These are phyloP conservation scores for Neodiprion fabricii DNA, from an alignment of 1,140 invertebrate species.

Conservation along the genomic window DNA sequence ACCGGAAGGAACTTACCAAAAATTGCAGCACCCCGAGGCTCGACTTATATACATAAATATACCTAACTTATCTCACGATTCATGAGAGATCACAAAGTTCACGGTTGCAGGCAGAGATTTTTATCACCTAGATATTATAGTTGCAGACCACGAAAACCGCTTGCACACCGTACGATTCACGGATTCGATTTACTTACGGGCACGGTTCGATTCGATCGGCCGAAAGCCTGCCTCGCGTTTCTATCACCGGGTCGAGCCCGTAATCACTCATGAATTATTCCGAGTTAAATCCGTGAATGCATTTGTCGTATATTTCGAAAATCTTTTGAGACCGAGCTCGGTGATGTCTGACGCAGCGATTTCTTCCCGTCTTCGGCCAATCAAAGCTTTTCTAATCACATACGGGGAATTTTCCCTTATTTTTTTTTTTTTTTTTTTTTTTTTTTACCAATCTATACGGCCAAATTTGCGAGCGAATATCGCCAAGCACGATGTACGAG, in stretches of 20 bases:
- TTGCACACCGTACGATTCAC: too few species aligned
- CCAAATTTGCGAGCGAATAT: too few species aligned
- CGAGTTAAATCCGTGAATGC: neutral
- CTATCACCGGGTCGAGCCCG: neutral
- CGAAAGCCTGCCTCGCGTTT: neutral
- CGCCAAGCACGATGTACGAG: too few species aligned
- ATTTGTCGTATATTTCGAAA: neutral
- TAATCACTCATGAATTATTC: slow-evolving; percentile 2
- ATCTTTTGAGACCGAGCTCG: too few species aligned
- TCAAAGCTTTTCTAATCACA: neutral
- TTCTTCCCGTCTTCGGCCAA: neutral
- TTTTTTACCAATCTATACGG: neutral
- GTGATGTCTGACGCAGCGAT: too few species aligned
- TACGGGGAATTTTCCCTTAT: neutral
- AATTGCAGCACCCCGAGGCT: too few species aligned
- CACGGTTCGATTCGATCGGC: neutral
- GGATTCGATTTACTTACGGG: too few species aligned
- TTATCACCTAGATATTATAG: neutral
- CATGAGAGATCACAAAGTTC: too few species aligned
- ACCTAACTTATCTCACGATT: too few species aligned
- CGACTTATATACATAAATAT: too few species aligned
- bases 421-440: neutral
- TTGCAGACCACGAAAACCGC: neutral
- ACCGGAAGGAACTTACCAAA: too few species aligned
- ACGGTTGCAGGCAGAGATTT: neutral